Base-by-base conservation (phyloP, 1,140 invertebrate species). In the Neodiprion pinetum region DNA sequence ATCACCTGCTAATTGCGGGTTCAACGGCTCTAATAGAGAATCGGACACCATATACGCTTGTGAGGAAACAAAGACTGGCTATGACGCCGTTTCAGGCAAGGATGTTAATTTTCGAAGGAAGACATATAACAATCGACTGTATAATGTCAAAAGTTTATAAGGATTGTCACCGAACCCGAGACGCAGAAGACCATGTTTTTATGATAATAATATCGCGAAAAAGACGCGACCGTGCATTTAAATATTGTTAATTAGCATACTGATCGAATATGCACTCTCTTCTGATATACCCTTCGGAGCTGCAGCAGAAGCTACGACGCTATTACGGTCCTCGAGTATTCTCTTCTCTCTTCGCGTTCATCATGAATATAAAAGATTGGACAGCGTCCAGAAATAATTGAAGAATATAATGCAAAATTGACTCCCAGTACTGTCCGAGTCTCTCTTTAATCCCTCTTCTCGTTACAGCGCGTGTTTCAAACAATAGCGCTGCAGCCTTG, bases 211-310 rank as follows among this genome's bases (percentile, higher is more conserved):
- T 61, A 17, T 40, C 28, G 28, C 28, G 5, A 61, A 17, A 61
- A 61, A 61, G 53, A 61, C 8, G 53, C 53, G 11, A 17, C n/a
- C 4, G 4, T 61, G 53, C 11, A 61, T 61, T 61, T 9, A 17
- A 61, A 61, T 61, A 61, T 14, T 61, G n/a, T 61, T 17, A 61
- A 61, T 61, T 61, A 61, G 53, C 53, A 61, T 61, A 61, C 53
- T 9, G 53, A 61, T 61, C 8, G 53, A 61, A 61, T 40, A 40
- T 61, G 53, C 53, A 61, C 53, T 61, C 53, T 7, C n/a, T 61
- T 61, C 9, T 9, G 5, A 61, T 17, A 61, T 61, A 61, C 11
- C n/a, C 53, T 61, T 40, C 28, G 5, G 28, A 40, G 28, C 28
- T 40, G 28, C 28, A 40, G 53, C 53, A 61, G 53, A 61, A 12